Base-by-base conservation (phyloP, 2,797 vertebrate species). In the Hybognathus amarus region DNA sequence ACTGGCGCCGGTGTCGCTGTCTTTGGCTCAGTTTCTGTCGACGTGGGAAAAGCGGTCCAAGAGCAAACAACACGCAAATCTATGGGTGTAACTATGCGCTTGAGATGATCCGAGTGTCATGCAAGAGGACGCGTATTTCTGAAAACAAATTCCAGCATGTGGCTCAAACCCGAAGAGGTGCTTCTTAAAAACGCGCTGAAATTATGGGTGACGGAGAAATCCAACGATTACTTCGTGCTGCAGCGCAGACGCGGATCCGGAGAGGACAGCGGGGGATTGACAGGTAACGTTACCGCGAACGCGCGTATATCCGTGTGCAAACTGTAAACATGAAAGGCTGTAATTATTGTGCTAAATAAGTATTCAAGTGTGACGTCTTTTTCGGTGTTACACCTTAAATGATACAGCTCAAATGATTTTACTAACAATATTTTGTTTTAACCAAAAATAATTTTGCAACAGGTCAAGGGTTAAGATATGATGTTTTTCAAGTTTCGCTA, bases 141-240 rank as follows among this genome's bases (percentile, higher is more conserved):
- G 67, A 66, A 85, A 59, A 79, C 75, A 63, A 80, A 82, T 84
- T 30, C 90, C 87, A 90, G 87, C 84, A 99, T 99, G 97, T 99
- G 98, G 98, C 95, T 98, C 87, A 97, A 96, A 93, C 97, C 98
- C 0, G 97, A 99, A 81, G 97, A 98, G 90, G 96, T 98, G 86
- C 93, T 99, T 91, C 94, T 99, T 89, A 98, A 99, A 93, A 99
- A 97, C 92, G 98, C 97, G 10, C 95, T 98, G 64, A 97, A 97
- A 93, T 91, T 99, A 83, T 99, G 97, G 97, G 93, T 97, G 87
- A 97, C 95, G 88, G 97, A 98, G 92, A 95, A 95, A 87, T 95
- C 95, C 92, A 97, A 98, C 87, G 95, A 96, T 83, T 99, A 97
- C 90, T 98, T 98, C 93, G 95, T 98, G 30, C 93, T 98, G 93